Evolutionary conservation across 1,140 invertebrate species (phyloP).

Genomic region (Scaptomyza hsui): DNA sequence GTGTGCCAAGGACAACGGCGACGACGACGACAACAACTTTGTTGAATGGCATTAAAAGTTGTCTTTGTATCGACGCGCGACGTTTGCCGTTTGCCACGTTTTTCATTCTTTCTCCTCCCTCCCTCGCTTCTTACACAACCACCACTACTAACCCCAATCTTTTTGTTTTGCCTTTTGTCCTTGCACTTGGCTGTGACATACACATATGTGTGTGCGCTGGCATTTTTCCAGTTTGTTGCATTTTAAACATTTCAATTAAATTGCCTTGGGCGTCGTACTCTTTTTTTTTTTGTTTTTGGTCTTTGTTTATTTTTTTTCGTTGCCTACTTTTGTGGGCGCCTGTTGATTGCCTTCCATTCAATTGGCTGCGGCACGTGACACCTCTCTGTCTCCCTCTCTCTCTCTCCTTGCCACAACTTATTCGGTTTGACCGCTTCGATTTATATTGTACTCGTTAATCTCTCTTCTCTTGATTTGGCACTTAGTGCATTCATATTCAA

Average conservation of each 20-base stretch:
- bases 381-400: background rate
- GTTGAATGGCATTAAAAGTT: constrained; percentile 72
- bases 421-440: constrained; percentile 24
- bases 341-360: constrained; percentile 59
- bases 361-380: constrained; percentile 3
- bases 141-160: background rate
- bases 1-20: constrained; percentile 39
- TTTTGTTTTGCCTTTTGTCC: constrained; percentile 25
- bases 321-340: constrained; percentile 38
- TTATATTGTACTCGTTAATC: constrained; percentile 54
- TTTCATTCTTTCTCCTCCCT: background rate
- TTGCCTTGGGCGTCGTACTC: constrained; percentile 20
- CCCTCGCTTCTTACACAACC: background rate
- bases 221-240: constrained; percentile 67
- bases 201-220: constrained; percentile 23
- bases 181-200: constrained; percentile 39
- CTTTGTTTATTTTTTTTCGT: constrained; percentile 18
- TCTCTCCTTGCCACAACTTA: too few species aligned
- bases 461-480: constrained; percentile 31
- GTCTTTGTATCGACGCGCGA: constrained; percentile 60
- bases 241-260: constrained; percentile 74
- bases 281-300: constrained; percentile 1
- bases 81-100: constrained; percentile 41
- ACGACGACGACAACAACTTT: constrained; percentile 54
- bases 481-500: constrained; percentile 29